Conservation (phyloP, 1,140 invertebrate genomes). For the Hyphantria cunea region DNA sequence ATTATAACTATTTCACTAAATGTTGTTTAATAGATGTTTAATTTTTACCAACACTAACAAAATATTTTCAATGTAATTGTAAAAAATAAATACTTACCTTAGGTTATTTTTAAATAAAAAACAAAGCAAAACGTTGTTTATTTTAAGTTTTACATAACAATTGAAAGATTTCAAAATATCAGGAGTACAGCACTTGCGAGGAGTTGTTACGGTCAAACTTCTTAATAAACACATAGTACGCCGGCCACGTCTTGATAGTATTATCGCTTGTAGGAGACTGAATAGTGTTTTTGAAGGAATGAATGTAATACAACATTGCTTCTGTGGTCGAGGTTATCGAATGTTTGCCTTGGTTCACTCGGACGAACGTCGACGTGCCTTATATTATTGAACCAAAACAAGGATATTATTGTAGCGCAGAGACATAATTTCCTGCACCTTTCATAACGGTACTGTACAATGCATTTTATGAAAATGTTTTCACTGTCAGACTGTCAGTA, state of each 20-base stretch:
- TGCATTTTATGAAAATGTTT: no score
- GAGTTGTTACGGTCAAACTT: conserved; percentile 3
- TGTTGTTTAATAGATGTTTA: no score
- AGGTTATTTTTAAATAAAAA: conserved; percentile 10
- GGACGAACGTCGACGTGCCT: background rate
- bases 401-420: background rate
- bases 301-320: background rate
- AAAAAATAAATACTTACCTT: background rate
- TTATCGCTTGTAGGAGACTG: conserved; percentile 25
- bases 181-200: conserved; percentile 15
- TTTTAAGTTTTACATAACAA: conserved; percentile 24
- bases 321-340: conserved; percentile 26
- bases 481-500: no score
- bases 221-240: conserved; percentile 13
- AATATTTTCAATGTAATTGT: no score
- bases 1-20: no score
- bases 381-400: conserved; percentile 14
- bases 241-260: conserved; percentile 51
- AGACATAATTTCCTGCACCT: background rate
- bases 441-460: no score
- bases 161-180: conserved; percentile 16
- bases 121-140: conserved; percentile 9
- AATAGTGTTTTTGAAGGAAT: conserved; percentile 9
- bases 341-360: conserved; percentile 19
- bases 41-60: no score